phyloP scores from a whole-genome alignment of 2,888 invertebrate species.

The Artemia sinica region DNA sequence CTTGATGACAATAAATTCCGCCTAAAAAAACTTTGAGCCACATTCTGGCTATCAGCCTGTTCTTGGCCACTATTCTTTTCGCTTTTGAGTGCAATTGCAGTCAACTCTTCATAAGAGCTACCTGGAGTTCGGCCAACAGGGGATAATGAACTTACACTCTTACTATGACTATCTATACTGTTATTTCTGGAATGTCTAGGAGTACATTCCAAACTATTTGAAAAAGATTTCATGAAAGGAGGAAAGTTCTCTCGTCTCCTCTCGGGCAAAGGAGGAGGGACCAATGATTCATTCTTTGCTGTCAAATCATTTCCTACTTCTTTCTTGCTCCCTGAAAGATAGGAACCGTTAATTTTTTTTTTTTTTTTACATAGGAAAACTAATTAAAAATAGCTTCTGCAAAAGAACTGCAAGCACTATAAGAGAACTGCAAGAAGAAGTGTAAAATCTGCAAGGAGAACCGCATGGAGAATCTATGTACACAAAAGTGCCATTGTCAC shows the following conservation, averaged over 20 bases:
- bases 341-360: no score
- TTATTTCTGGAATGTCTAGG: not conserved
- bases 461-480: no score
- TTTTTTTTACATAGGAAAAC: no score
- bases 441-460: no score
- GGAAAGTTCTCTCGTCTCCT: not conserved
- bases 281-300: no score
- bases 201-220: not conserved
- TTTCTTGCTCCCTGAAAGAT: no score
- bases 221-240: not conserved
- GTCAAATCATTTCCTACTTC: no score
- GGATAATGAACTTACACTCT: not conserved
- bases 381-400: no score
- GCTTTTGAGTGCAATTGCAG: not conserved
- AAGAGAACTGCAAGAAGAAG: no score
- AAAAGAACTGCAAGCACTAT: no score
- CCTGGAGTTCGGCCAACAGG: not conserved
- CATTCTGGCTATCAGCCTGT: not conserved
- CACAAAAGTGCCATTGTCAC: no score
- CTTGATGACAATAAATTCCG: not conserved
- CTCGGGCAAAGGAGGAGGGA: constrained; percentile 5
- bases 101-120: not conserved
- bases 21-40: not conserved
- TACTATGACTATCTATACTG: not conserved
- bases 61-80: not conserved